A percentile compares a stretch with the other conserved stretches of the same genome.
phyloP scores from a whole-genome alignment of 2,113 vertebrate species.

The Oenanthe oenanthe region DNA sequence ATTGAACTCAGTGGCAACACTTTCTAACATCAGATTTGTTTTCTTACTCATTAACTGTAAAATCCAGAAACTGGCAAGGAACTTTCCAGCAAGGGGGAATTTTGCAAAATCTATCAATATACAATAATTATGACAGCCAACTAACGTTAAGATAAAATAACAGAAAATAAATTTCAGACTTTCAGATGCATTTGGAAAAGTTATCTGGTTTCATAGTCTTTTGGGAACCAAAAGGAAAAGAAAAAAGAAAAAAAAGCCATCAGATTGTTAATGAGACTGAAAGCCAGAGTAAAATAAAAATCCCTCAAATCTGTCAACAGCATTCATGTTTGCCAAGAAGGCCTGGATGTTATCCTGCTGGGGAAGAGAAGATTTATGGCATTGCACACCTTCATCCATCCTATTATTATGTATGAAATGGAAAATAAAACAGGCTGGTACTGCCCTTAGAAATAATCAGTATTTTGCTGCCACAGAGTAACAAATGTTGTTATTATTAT shows the following conservation, averaged over 20 bases:
- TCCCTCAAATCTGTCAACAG: conserved; percentile 37
- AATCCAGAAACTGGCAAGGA: conserved; percentile 1
- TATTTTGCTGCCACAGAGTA: conserved; percentile 26
- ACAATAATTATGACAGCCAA: background rate
- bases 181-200: conserved; percentile 21
- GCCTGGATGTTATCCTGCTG: conserved; percentile 39
- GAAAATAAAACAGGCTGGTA: background rate
- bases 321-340: conserved; percentile 29
- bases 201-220: background rate
- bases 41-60: conserved; percentile 36
- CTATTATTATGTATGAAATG: conserved; percentile 39
- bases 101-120: background rate
- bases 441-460: conserved; percentile 42
- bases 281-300: conserved; percentile 52
- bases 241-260: background rate
- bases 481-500: conserved; percentile 22
- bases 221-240: background rate
- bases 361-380: conserved; percentile 44
- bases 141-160: background rate
- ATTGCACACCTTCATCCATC: background rate
- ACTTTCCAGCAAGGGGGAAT: background rate
- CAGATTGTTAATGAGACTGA: conserved; percentile 56
- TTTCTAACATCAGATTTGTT: conserved; percentile 37
- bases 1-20: conserved; percentile 35
- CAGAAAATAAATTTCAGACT: conserved; percentile 38